Percentiles rank a stretch among this genome's conserved stretches.
Evolutionary conservation across 2,113 vertebrate species (phyloP).

Genomic region (Notothenia rossii): DNA sequence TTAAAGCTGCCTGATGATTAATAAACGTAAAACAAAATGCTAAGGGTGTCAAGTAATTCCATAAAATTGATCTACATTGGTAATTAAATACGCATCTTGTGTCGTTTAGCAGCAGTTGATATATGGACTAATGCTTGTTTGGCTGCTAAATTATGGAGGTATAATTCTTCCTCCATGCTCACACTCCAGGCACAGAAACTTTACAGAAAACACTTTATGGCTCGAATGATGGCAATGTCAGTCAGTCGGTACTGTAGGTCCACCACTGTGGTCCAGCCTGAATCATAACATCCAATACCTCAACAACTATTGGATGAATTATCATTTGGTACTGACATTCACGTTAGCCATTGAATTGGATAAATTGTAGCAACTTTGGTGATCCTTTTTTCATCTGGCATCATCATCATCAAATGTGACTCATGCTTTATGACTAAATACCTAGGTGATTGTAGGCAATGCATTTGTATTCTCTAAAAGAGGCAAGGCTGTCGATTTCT

Average conservation of each 20-base stretch:
- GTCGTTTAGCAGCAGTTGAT: not conserved
- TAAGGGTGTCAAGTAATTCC: not conserved
- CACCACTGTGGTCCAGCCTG: not conserved
- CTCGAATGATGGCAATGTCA: not conserved
- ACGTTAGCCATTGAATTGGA: not conserved
- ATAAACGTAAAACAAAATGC: not conserved
- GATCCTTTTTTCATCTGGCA: not conserved
- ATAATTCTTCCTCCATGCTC: not conserved
- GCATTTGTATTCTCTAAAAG: not conserved
- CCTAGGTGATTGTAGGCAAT: not conserved
- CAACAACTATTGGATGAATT: not conserved
- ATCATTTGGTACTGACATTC: not conserved
- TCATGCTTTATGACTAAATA: not conserved
- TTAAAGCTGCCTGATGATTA: constrained; percentile 22
- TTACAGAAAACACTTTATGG: not conserved
- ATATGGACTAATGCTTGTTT: not conserved
- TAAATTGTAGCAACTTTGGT: not conserved
- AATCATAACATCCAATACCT: not conserved
- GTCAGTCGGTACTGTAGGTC: not conserved
- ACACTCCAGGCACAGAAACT: not conserved
- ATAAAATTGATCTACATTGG: not conserved
- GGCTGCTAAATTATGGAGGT: constrained; percentile 2
- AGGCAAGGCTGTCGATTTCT: not conserved
- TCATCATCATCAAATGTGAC: not conserved
- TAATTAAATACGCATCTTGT: constrained; percentile 5